phyloP scores from a whole-genome alignment of 1,140 invertebrate species.

The Paralvinella palmiformis region DNA sequence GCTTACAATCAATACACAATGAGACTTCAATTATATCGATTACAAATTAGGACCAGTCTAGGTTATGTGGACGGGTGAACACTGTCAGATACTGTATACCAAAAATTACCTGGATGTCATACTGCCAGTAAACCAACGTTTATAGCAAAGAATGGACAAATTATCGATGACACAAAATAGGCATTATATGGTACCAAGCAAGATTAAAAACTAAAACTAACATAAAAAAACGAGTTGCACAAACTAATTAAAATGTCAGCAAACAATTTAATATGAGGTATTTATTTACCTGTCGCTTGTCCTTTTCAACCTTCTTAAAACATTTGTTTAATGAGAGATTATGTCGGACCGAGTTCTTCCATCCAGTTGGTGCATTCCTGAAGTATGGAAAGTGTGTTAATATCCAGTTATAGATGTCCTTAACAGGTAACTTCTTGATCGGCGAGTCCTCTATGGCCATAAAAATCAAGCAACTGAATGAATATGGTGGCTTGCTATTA shows the following conservation, averaged over 20 bases:
- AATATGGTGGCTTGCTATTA: constrained; percentile 77
- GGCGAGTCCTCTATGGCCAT: constrained; percentile 93
- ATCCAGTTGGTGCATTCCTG: constrained; percentile 50
- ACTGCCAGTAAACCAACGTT: too few relatives aligned
- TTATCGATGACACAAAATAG: background rate
- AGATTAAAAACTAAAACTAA: background rate
- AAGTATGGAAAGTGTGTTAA: constrained; percentile 49
- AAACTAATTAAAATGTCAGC: too few relatives aligned
- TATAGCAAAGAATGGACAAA: too few relatives aligned
- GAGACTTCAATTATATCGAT: too few relatives aligned
- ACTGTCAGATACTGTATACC: too few relatives aligned
- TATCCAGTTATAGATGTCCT: constrained; percentile 55
- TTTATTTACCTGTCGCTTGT: constrained; percentile 58
- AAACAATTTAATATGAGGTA: too few relatives aligned
- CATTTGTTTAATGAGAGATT: constrained; percentile 56
- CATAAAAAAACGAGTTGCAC: too few relatives aligned
- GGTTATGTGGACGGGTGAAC: too few relatives aligned
- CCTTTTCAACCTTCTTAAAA: constrained; percentile 56
- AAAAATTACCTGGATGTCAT: too few relatives aligned
- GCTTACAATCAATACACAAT: too few relatives aligned
- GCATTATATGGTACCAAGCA: background rate
- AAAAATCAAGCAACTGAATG: constrained; percentile 91
- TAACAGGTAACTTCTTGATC: constrained; percentile 82
- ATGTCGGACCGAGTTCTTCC: constrained; percentile 58
- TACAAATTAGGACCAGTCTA: too few relatives aligned